phyloP scores from a whole-genome alignment of 2,113 vertebrate species.

The Neoarius graeffei region DNA sequence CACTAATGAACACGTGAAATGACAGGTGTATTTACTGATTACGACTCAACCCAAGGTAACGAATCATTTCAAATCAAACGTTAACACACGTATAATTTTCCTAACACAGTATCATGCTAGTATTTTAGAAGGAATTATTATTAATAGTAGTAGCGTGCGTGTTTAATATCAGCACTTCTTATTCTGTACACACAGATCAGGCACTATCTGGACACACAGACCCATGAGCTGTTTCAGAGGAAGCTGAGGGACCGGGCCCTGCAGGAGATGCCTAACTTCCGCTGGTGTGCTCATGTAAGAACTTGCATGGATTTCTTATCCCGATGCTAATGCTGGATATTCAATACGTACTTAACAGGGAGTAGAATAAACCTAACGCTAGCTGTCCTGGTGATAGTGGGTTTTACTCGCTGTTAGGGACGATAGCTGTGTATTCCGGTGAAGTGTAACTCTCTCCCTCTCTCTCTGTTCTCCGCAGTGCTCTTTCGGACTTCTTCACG shows the following conservation, averaged over 20 bases:
- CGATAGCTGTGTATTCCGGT: not conserved
- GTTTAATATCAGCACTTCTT: not conserved
- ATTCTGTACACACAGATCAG: conserved; percentile 65
- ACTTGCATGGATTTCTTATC: not conserved
- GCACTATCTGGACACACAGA: conserved; percentile 70
- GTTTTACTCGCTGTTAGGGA: not conserved
- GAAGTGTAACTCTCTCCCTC: too few relatives aligned
- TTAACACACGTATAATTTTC: not conserved
- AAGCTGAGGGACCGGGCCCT: conserved; percentile 77
- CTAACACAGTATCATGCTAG: not conserved
- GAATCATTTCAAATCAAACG: not conserved
- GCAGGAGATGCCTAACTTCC: conserved; percentile 74
- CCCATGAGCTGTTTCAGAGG: conserved; percentile 78
- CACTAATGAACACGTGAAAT: too few relatives aligned
- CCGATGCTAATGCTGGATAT: not conserved
- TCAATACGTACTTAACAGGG: not conserved
- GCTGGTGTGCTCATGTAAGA: conserved; percentile 79
- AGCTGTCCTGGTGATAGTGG: too few relatives aligned
- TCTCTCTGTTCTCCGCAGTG: conserved; percentile 62
- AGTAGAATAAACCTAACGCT: not conserved
- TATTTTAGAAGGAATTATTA: not conserved
- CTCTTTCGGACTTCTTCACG: conserved; percentile 76
- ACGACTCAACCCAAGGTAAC: not conserved
- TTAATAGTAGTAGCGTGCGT: not conserved
- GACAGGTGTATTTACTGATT: not conserved